Conservation (phyloP, 2,888 invertebrate genomes). For the Cheilosia vernalis region DNA sequence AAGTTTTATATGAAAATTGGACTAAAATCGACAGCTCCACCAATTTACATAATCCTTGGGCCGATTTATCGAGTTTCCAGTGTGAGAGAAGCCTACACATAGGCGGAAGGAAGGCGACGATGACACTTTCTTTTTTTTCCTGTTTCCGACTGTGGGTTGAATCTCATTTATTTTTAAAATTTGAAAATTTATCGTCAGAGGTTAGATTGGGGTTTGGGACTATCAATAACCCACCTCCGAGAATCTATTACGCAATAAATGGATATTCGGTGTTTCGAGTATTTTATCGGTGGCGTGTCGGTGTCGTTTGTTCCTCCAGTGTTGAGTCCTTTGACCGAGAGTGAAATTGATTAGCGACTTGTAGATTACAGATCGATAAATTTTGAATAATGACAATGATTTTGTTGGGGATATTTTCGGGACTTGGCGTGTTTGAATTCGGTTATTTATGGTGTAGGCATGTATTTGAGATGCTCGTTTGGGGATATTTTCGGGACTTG, state of each 20-base stretch:
- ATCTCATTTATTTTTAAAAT: constrained; percentile 56
- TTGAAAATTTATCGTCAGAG: constrained; percentile 47
- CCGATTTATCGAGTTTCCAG: constrained; percentile 62
- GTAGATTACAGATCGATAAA: constrained; percentile 66
- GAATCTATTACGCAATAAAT: constrained; percentile 54
- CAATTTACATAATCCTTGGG: constrained; percentile 70
- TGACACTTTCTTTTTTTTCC: constrained; percentile 3
- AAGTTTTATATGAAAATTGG: constrained; percentile 62
- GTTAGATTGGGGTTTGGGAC: constrained; percentile 21
- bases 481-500: neutral
- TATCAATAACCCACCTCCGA: constrained; percentile 39
- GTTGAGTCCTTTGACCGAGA: constrained; percentile 32
- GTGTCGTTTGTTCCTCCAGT: neutral
- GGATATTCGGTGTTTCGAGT: constrained; percentile 37
- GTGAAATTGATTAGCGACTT: constrained; percentile 70
- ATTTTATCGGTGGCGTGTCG: constrained; percentile 20
- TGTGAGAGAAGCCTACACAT: neutral
- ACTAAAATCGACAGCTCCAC: constrained; percentile 66
- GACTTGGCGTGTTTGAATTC: neutral
- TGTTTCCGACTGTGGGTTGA: neutral
- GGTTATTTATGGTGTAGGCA: neutral
- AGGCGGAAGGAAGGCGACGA: neutral
- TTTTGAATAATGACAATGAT: constrained; percentile 51
- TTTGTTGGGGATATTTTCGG: constrained; percentile 14
- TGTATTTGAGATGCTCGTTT: neutral